These are phyloP conservation scores for Echeneis naucrates DNA, from an alignment of 2,797 vertebrate species.

Conservation along the genomic window DNA sequence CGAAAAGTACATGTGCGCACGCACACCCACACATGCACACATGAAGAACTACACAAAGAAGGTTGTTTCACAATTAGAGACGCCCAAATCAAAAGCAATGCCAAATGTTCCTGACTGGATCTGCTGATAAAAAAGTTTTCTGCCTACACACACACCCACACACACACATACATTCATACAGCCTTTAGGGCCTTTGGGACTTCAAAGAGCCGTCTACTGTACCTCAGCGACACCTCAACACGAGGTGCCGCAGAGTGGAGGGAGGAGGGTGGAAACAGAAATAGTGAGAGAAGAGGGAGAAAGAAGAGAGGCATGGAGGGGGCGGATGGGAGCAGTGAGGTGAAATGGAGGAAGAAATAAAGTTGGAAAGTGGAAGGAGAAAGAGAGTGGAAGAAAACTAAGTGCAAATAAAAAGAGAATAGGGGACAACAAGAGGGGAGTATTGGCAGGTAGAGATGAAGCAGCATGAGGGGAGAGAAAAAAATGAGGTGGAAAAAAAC, in stretches of 20 bases:
- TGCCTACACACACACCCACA: conserved; percentile 36
- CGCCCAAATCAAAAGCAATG: conserved; percentile 59
- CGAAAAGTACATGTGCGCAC: conserved; percentile 15
- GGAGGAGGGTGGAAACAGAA: conserved; percentile 40
- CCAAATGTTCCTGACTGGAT: conserved; percentile 66
- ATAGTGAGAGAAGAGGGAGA: not conserved
- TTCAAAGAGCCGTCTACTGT: conserved; percentile 82
- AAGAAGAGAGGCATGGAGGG: conserved; percentile 11
- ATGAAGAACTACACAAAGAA: conserved; percentile 23
- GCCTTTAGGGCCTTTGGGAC: conserved; percentile 68
- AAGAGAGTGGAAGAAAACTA: not conserved
- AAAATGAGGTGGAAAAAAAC: conserved; percentile 14
- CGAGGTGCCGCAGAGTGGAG: conserved; percentile 67
- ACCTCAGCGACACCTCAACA: conserved; percentile 79
- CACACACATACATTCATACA: conserved; percentile 32
- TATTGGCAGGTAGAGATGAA: not conserved
- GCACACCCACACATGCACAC: conserved; percentile 14
- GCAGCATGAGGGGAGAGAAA: conserved; percentile 3
- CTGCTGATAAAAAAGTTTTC: conserved; percentile 61
- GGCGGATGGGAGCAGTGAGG: conserved; percentile 10
- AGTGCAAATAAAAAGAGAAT: conserved; percentile 1
- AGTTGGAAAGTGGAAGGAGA: conserved; percentile 11
- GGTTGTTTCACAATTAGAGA: conserved; percentile 44
- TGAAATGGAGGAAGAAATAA: conserved; percentile 23
- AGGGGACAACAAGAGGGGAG: not conserved